Percentiles rank a stretch among this genome's conserved stretches.
Conservation (phyloP, 35 echinoderm and acorn worm species). For the Amphiura filiformis region DNA sequence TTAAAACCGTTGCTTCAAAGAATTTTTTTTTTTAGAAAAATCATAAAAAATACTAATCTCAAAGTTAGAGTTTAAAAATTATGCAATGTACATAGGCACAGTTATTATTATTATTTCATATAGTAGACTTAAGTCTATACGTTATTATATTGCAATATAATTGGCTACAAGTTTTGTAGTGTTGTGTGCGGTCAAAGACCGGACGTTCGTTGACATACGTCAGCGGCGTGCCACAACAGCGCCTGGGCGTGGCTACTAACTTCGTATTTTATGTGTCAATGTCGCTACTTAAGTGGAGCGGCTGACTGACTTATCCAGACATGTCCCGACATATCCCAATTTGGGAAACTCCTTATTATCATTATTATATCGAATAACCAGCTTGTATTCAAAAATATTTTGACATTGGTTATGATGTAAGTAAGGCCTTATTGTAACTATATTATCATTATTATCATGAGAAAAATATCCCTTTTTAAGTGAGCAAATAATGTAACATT, state of each 20-base stretch:
- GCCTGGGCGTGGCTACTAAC: neutral
- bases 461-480: neutral
- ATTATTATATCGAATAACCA: no score
- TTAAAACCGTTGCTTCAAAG: neutral
- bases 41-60: no score
- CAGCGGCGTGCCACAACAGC: neutral
- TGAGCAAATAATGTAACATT: constrained; percentile 1
- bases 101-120: neutral
- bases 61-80: neutral
- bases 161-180: neutral
- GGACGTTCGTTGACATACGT: neutral
- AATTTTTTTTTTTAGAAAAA: neutral
- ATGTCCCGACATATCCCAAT: neutral
- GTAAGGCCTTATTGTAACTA: constrained; percentile 2
- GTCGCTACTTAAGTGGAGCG: neutral
- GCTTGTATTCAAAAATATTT: constrained; percentile 10
- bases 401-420: constrained; percentile 9
- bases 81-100: constrained; percentile 11
- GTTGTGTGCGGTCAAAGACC: neutral
- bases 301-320: neutral
- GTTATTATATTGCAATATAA: neutral
- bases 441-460: neutral
- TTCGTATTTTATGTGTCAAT: no score
- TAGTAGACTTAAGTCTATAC: constrained; percentile 5
- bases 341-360: neutral